These are phyloP conservation scores for Carlito syrichta DNA, from an alignment of 2,113 vertebrate genomes.

Conservation along the genomic window DNA sequence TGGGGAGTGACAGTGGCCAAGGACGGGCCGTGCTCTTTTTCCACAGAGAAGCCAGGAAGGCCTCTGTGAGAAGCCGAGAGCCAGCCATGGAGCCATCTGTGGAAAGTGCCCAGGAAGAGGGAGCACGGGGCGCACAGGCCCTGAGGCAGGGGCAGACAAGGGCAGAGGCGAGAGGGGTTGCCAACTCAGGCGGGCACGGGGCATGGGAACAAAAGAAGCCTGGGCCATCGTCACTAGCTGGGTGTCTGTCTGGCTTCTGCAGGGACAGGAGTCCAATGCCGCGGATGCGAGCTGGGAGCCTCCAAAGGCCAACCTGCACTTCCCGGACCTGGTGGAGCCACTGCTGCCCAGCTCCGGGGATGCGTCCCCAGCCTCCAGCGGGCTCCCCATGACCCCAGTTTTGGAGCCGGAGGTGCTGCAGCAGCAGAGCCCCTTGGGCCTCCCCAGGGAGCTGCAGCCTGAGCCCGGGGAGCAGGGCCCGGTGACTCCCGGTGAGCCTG, in stretches of 20 bases:
- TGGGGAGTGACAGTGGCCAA: neutral
- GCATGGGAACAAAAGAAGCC: neutral
- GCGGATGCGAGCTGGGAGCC: constrained; percentile 2
- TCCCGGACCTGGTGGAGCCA: constrained; percentile 62
- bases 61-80: neutral
- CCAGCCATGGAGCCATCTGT: neutral
- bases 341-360: constrained; percentile 46
- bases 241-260: constrained; percentile 2
- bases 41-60: neutral
- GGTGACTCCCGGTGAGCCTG: constrained; percentile 51
- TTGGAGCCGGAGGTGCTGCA: constrained; percentile 47
- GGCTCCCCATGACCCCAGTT: neutral
- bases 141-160: neutral
- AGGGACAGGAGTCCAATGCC: constrained; percentile 54
- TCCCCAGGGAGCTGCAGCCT: constrained; percentile 36
- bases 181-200: neutral
- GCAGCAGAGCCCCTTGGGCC: constrained; percentile 53
- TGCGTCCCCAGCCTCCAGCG: fast-evolving
- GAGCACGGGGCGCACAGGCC: neutral
- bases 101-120: neutral
- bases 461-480: constrained; percentile 62
- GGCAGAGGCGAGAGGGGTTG: too few species aligned
- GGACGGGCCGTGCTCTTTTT: neutral
- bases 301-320: neutral
- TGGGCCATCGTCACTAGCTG: neutral